These are phyloP conservation scores for Helicoverpa assulta DNA, from an alignment of 2,888 invertebrate genomes.

Conservation along the genomic window DNA sequence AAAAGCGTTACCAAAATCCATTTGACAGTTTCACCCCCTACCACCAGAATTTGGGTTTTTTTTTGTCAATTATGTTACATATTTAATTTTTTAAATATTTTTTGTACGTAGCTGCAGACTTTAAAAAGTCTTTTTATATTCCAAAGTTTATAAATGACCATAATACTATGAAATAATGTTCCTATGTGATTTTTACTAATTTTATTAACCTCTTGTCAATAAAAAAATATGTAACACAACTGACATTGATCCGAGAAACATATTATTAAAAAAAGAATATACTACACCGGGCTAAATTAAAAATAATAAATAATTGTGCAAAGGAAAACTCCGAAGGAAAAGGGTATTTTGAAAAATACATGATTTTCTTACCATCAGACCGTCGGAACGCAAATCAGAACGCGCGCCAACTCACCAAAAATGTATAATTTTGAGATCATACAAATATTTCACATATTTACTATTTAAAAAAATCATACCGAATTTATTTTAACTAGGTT, in stretches of 20 bases:
- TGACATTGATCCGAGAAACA: slow-evolving; percentile 51
- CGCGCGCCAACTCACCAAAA: slow-evolving; percentile 75
- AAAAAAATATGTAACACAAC: slow-evolving; percentile 47
- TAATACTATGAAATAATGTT: not conserved
- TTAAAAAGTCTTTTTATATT: not conserved
- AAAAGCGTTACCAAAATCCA: slow-evolving; percentile 15
- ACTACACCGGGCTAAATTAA: slow-evolving; percentile 64
- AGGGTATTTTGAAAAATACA: slow-evolving; percentile 59
- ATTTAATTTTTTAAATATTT: not conserved
- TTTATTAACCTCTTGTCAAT: not conserved
- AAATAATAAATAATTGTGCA: slow-evolving; percentile 65
- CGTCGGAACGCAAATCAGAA: slow-evolving; percentile 71
- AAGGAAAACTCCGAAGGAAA: slow-evolving; percentile 57
- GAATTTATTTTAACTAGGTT: slow-evolving; percentile 23
- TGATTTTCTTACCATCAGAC: slow-evolving; percentile 74
- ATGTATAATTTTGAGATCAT: slow-evolving; percentile 70
- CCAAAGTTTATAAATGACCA: not conserved
- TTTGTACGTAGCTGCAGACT: slow-evolving; percentile 36
- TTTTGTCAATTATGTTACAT: slow-evolving; percentile 53
- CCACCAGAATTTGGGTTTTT: slow-evolving; percentile 28
- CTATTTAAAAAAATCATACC: slow-evolving; percentile 1
- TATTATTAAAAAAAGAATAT: slow-evolving; percentile 38
- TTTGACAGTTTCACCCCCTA: slow-evolving; percentile 13
- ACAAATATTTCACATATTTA: slow-evolving; percentile 11
- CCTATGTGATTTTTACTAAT: too few species aligned